Conservation (phyloP, 2,797 vertebrate species). For the Cynopterus sphinx region DNA sequence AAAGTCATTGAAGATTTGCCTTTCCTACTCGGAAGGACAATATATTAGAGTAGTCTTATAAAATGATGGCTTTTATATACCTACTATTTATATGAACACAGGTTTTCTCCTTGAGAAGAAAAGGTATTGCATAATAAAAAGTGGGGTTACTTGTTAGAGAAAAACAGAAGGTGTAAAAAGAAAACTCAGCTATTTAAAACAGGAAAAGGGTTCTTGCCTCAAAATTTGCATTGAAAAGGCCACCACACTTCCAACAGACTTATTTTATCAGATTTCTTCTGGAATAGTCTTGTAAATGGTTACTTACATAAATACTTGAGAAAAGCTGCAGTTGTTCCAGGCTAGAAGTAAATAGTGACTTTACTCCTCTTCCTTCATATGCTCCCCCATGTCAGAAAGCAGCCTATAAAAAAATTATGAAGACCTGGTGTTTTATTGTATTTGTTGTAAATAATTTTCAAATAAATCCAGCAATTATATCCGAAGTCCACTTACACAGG, state of each 20-base stretch:
- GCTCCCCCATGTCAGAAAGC: neutral
- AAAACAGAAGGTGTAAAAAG: neutral
- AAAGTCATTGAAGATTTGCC: neutral
- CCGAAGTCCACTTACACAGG: conserved; percentile 43
- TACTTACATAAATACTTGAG: conserved; percentile 57
- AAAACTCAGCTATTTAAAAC: neutral
- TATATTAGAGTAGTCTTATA: neutral
- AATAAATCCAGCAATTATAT: conserved; percentile 60
- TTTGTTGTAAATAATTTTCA: conserved; percentile 63
- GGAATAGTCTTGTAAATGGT: conserved; percentile 30
- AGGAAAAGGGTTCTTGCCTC: neutral
- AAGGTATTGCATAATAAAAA: neutral
- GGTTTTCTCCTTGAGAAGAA: conserved; percentile 5
- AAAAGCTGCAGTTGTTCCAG: conserved; percentile 49
- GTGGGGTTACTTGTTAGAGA: neutral
- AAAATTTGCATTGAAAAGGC: neutral
- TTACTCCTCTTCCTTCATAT: neutral
- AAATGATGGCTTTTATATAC: neutral
- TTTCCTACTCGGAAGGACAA: neutral
- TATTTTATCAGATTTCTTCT: conserved; percentile 30
- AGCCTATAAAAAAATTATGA: neutral
- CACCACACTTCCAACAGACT: neutral
- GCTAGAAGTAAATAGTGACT: conserved; percentile 4
- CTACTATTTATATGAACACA: neutral
- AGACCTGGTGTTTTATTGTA: conserved; percentile 5